Evolutionary conservation across 2,113 vertebrate genomes (phyloP), one percentile per base, ranked within the genome.

Genomic region (Zapornia atra): DNA sequence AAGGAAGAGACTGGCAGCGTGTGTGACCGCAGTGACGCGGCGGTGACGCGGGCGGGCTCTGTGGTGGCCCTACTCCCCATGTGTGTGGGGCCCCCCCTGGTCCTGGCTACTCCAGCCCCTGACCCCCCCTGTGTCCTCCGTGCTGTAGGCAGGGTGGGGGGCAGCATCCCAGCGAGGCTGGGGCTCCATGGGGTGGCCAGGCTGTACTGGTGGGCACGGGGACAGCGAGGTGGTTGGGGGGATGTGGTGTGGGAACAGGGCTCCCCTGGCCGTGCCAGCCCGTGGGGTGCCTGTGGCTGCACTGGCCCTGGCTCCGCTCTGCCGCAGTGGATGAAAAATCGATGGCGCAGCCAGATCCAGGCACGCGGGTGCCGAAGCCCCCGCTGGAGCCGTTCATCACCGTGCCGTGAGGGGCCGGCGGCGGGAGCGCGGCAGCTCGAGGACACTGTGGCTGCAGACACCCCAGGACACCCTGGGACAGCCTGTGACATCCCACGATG

Each of bases 301-400:
- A 29, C 61, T 29, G 42, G 65, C 50, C 34, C 75, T 25, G 31
- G 84, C 88, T 68, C 91, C n/a, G 3, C 38, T 76, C 91, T 96
- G 93, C 97, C 72, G 96, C 96, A 92, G 96, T 90, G 96, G 94
- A 92, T 97, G 97, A 98, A 97, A 97, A 98, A 98, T 98, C 97
- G 78, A 98, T 98, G 91, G 97, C 61, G 91, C 96, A 98, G 97
- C 96, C 87, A 93, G 96, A 92, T 91, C 66, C 77, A 31, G 82
- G 73, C 25, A 24, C 22, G 57, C 65, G 76, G 93, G 85, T 89
- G 93, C 78, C 28, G 26, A 85, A 85, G 77, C 81, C 75, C 82
- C 95, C 50, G 26, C 77, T 5, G 60, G 88, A 70, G 94, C 87
- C n/a, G 53, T 94, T 86, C 28, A n/a, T 96, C 96, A 96, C 91